Evolutionary conservation across 2,888 invertebrate species (phyloP), one percentile per base, ranked within the genome.

Genomic region (Mythimna loreyi): DNA sequence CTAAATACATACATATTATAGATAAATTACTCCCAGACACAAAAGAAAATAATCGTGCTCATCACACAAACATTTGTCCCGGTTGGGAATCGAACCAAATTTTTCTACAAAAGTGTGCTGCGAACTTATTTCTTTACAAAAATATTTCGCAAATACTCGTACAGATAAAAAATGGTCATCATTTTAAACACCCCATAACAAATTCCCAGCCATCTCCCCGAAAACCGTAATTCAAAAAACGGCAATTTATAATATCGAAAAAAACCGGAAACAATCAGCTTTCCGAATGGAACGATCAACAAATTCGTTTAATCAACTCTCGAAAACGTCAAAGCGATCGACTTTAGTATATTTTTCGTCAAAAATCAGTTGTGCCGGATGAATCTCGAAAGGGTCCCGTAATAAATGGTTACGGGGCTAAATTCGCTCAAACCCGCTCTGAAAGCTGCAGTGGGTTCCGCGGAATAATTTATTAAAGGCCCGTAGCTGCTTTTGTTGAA

Each of bases 401-500:
- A 86, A 91, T 88, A 89, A 90, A 91, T 90, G 89, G 85, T 85
- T 86, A 85, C 78, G 86, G 78, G 77, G 83, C 85, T 81, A 84
- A 87, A 89, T 85, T 88, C 87, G 84, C 85, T 82, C 83, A 84
- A 84, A 85, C 84, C 85, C 78, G 81, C 81, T 81, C 87, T 88
- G 89, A 89, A 87, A 89, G 88, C 91, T 88, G 87, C 87, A 87
- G 84, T 86, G 87, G 86, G 87, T 86, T 82, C 86, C 83, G 84
- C 78, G 80, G 92, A 92, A 93, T 93, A 92, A 93, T 93, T 93
- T 92, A 93, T 92, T 92, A 92, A 92, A 92, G 90, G 91, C 86
- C 88, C 87, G 86, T 82, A 83, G 82, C 84, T 86, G 88, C 89
- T 87, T 90, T 91, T 90, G 91, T 91, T 87, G 89, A 86, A 81